phyloP scores from a whole-genome alignment of 2,113 vertebrate species.

The human region GRCh38 chr12:125501-126000 shows the following conservation, averaged over 20 bases:
- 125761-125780: constrained; percentile 86
- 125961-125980: constrained; percentile 42
- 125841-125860: constrained; percentile 92
- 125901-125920: constrained; percentile 99
- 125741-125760: constrained; percentile 87
- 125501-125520: neutral
- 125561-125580: neutral
- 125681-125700: constrained; percentile 79
- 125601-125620: constrained; percentile 84
- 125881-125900: constrained; percentile 99
- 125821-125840: constrained; percentile 93
- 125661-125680: constrained; percentile 85
- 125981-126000: neutral
- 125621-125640: constrained; percentile 89
- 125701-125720: constrained; percentile 86
- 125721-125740: constrained; percentile 83
- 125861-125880: constrained; percentile 90
- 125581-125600: constrained; percentile 39
- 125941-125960: constrained; percentile 71
- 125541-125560: neutral
- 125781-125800: constrained; percentile 92
- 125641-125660: constrained; percentile 85
- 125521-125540: neutral
- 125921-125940: constrained; percentile 72
- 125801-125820: constrained; percentile 93